Conservation (phyloP, 1,140 invertebrate species). For the Drosophila prosaltans region DNA sequence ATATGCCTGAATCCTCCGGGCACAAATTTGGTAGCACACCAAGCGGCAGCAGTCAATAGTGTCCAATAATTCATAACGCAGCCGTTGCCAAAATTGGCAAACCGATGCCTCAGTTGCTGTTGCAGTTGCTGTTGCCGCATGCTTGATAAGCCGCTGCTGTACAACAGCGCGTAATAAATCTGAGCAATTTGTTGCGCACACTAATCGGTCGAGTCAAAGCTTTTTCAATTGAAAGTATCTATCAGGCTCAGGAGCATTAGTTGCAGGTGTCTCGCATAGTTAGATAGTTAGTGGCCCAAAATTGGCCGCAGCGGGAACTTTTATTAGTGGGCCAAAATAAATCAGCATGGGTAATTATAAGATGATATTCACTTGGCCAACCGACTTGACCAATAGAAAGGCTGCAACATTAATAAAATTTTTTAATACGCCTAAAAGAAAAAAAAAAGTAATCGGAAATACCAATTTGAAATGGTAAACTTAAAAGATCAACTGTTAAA, state of each 20-base stretch:
- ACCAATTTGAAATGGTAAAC: not conserved
- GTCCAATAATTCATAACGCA: slow-evolving; percentile 79
- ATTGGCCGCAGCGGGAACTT: slow-evolving; percentile 6
- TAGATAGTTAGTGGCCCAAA: slow-evolving; percentile 40
- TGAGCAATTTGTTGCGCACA: slow-evolving; percentile 77
- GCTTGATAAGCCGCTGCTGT: slow-evolving; percentile 2
- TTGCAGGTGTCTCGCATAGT: slow-evolving; percentile 67
- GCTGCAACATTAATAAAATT: not conserved
- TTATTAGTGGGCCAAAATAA: slow-evolving; percentile 63
- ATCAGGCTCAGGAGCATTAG: slow-evolving; percentile 50
- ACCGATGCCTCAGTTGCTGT: slow-evolving; percentile 22
- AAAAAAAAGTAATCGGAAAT: not conserved
- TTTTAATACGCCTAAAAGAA: not conserved
- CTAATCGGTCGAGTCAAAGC: slow-evolving; percentile 65
- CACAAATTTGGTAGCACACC: slow-evolving; percentile 78
- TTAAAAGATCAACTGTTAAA: not conserved
- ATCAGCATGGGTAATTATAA: slow-evolving; percentile 54
- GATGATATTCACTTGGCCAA: slow-evolving; percentile 23
- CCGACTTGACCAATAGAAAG: slow-evolving; percentile 7
- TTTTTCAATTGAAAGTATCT: slow-evolving; percentile 75
- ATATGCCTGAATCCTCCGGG: slow-evolving; percentile 65
- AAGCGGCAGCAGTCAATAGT: slow-evolving; percentile 78
- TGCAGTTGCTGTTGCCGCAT: slow-evolving; percentile 17
- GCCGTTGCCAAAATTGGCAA: slow-evolving; percentile 76
- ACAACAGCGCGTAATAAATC: slow-evolving; percentile 74